Evolutionary conservation across 1,140 invertebrate species (phyloP).

Genomic region (Drosophila athabasca): DNA sequence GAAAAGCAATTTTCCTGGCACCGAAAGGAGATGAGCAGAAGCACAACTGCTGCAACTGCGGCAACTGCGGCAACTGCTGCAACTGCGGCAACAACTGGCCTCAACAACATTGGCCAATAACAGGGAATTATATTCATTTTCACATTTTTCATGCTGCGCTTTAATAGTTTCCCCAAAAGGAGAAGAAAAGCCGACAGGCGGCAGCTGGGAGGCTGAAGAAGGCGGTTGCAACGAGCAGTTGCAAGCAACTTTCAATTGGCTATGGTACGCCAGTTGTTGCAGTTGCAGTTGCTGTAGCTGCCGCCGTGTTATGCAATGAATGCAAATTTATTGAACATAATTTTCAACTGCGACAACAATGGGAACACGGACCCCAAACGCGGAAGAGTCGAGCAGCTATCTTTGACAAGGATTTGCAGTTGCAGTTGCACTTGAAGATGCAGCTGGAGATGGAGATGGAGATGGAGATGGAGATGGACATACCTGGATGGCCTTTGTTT

Average conservation of each 20-base stretch:
- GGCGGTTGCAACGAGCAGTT: background rate
- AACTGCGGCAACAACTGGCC: constrained; percentile 8
- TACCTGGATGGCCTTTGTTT: constrained; percentile 67
- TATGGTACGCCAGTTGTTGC: constrained; percentile 17
- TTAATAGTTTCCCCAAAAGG: constrained; percentile 73
- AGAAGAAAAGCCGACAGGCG: constrained; percentile 14
- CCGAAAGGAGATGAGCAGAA: constrained; percentile 8
- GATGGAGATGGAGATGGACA: constrained; percentile 4
- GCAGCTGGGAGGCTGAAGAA: background rate
- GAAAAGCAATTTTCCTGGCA: constrained; percentile 59
- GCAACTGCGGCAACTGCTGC: background rate
- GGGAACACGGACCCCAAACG: constrained; percentile 12
- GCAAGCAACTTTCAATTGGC: constrained; percentile 54
- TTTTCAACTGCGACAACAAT: constrained; percentile 48
- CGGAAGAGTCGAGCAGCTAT: constrained; percentile 32
- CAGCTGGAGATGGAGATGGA: background rate
- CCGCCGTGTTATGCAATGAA: constrained; percentile 52
- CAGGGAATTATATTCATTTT: constrained; percentile 72
- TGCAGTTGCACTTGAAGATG: constrained; percentile 16
- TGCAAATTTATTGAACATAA: constrained; percentile 67
- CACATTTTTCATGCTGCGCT: constrained; percentile 68
- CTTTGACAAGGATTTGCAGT: constrained; percentile 3
- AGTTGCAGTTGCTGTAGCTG: constrained; percentile 21
- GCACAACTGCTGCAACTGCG: background rate
- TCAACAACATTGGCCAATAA: constrained; percentile 38